These are phyloP conservation scores for Lucilia sericata DNA, from an alignment of 1,140 invertebrate genomes.

Conservation along the genomic window DNA sequence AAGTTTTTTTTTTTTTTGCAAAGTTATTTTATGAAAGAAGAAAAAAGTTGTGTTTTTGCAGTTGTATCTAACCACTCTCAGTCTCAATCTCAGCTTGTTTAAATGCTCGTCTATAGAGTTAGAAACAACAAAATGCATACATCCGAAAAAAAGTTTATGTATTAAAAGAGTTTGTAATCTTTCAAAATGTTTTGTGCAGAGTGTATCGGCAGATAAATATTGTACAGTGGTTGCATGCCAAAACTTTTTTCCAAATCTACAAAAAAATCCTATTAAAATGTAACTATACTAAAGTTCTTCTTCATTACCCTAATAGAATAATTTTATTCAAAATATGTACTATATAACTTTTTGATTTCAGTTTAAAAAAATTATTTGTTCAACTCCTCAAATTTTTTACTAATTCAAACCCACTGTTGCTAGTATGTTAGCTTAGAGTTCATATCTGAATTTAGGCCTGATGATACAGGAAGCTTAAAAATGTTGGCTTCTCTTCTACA, in stretches of 20 bases:
- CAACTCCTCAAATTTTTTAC: too few relatives aligned
- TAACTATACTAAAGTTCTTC: too few relatives aligned
- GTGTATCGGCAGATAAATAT: not conserved
- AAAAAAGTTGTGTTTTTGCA: not conserved
- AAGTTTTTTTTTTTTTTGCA: not conserved
- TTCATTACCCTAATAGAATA: too few relatives aligned
- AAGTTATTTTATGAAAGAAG: not conserved
- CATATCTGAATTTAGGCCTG: not conserved
- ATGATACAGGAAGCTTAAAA: slow-evolving; percentile 20
- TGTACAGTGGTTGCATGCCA: too few relatives aligned
- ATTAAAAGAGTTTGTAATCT: not conserved
- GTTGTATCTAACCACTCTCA: not conserved
- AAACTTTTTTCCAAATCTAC: too few relatives aligned
- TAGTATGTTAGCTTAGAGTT: not conserved
- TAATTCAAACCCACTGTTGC: not conserved
- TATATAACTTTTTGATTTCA: too few relatives aligned
- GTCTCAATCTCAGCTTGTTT: not conserved
- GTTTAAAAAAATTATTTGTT: too few relatives aligned
- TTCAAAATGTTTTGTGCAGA: not conserved
- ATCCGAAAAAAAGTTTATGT: not conserved
- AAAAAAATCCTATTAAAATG: too few relatives aligned
- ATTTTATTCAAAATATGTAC: too few relatives aligned
- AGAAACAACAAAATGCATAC: not conserved
- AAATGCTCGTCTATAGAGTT: not conserved
- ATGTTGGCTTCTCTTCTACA: not conserved